These are phyloP conservation scores for Bambusicola thoracicus DNA, from an alignment of 2,113 vertebrate species.

Conservation along the genomic window DNA sequence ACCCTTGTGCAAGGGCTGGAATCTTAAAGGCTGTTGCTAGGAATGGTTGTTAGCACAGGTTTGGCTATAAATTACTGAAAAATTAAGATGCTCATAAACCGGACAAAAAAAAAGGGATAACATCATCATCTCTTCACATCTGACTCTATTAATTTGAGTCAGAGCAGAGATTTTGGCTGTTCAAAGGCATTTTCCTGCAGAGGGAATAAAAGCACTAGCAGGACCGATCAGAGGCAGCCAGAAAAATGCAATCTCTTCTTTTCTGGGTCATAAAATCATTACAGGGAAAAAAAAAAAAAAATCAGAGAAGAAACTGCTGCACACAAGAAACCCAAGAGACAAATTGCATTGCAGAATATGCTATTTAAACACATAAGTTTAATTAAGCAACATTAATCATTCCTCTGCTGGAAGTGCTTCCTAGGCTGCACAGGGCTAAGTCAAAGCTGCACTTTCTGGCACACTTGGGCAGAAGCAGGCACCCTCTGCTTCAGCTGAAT, in stretches of 20 bases:
- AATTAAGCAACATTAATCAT: constrained; percentile 42
- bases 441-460: background rate
- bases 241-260: constrained; percentile 6
- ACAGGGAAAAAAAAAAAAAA: background rate
- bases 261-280: constrained; percentile 67
- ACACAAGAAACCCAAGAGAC: constrained; percentile 21
- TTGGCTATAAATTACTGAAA: background rate
- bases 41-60: background rate
- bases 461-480: background rate
- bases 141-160: constrained; percentile 24
- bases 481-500: background rate
- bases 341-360: background rate
- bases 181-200: constrained; percentile 13
- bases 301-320: constrained; percentile 10
- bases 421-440: background rate
- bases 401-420: background rate
- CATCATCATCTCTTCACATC: background rate
- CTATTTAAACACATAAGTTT: constrained; percentile 15
- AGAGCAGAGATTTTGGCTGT: background rate
- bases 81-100: background rate
- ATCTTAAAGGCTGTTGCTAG: background rate
- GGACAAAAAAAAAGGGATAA: background rate
- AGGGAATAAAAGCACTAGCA: constrained; percentile 16
- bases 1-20: background rate
- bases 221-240: constrained; percentile 18